These are phyloP conservation scores for Temnothorax rugatulus DNA, from an alignment of 2,888 invertebrate species.

Conservation along the genomic window DNA sequence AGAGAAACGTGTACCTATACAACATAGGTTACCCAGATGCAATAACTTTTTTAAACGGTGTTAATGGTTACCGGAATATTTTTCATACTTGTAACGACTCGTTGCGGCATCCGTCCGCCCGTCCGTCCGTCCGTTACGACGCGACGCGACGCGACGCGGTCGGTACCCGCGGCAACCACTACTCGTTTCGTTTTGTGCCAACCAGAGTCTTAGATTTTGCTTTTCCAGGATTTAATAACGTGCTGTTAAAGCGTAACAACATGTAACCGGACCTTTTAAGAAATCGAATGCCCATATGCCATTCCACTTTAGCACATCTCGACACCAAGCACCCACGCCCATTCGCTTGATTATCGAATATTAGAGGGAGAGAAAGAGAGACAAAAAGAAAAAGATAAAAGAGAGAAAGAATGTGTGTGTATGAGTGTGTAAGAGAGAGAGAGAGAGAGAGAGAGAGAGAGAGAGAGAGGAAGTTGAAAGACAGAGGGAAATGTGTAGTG, in stretches of 20 bases:
- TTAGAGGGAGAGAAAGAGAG: slow-evolving; percentile 36
- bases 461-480: slow-evolving; percentile 41
- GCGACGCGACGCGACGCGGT: slow-evolving; percentile 41
- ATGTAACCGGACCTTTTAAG: slow-evolving; percentile 47
- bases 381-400: slow-evolving; percentile 34
- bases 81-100: slow-evolving; percentile 76
- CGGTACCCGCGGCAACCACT: slow-evolving; percentile 65
- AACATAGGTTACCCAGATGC: slow-evolving; percentile 85
- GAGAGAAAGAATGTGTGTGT: slow-evolving; percentile 44
- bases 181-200: slow-evolving; percentile 85
- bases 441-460: slow-evolving; percentile 33
- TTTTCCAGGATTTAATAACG: slow-evolving; percentile 67
- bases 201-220: slow-evolving; percentile 80
- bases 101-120: slow-evolving; percentile 53
- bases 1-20: slow-evolving; percentile 81
- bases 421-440: background rate
- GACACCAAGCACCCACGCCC: slow-evolving; percentile 72
- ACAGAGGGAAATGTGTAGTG: slow-evolving; percentile 46
- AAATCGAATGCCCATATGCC: slow-evolving; percentile 60
- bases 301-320: slow-evolving; percentile 63
- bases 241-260: slow-evolving; percentile 50
- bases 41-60: slow-evolving; percentile 85
- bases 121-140: slow-evolving; percentile 22
- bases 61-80: slow-evolving; percentile 79
- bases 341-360: slow-evolving; percentile 73